Percentiles rank a stretch among this genome's conserved stretches.
Evolutionary conservation across 2,888 invertebrate genomes (phyloP).

Genomic region (Heliconius cydno): DNA sequence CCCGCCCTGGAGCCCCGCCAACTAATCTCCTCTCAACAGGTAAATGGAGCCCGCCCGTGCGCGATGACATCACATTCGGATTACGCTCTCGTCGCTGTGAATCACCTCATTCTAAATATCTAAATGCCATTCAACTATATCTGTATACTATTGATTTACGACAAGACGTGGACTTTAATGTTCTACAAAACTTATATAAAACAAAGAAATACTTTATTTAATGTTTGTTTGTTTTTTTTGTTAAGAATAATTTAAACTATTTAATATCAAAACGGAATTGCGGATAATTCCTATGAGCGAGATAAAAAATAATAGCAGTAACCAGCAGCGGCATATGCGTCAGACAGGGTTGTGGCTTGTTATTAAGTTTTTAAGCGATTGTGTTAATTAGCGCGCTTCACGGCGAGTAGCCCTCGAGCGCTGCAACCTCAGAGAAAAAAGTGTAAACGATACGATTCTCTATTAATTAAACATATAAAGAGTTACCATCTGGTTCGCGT

Average conservation of each 20-base stretch:
- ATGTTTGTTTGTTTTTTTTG: background rate
- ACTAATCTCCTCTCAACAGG: conserved; percentile 75
- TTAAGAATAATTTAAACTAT: conserved; percentile 9
- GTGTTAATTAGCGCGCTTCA: conserved; percentile 78
- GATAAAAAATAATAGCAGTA: conserved; percentile 47
- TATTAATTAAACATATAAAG: conserved; percentile 66
- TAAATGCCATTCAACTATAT: conserved; percentile 42
- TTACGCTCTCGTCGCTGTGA: conserved; percentile 60
- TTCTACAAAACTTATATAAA: background rate
- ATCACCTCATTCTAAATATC: conserved; percentile 74
- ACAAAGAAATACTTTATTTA: background rate
- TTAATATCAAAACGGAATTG: conserved; percentile 9
- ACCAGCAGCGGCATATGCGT: conserved; percentile 64
- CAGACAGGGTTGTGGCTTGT: conserved; percentile 71
- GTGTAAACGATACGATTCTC: conserved; percentile 67
- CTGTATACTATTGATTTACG: conserved; percentile 20
- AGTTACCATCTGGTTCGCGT: conserved; percentile 34
- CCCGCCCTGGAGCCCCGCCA: conserved; percentile 70
- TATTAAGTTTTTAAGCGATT: conserved; percentile 81
- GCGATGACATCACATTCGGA: conserved; percentile 70
- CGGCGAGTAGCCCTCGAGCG: conserved; percentile 66
- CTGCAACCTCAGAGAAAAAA: conserved; percentile 62
- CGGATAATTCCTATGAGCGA: conserved; percentile 48
- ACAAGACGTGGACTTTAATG: background rate
- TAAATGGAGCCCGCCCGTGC: conserved; percentile 67